A percentile compares a stretch with the other conserved stretches of the same genome.
phyloP scores from a whole-genome alignment of 2,113 vertebrate genomes.

The Alces alces region DNA sequence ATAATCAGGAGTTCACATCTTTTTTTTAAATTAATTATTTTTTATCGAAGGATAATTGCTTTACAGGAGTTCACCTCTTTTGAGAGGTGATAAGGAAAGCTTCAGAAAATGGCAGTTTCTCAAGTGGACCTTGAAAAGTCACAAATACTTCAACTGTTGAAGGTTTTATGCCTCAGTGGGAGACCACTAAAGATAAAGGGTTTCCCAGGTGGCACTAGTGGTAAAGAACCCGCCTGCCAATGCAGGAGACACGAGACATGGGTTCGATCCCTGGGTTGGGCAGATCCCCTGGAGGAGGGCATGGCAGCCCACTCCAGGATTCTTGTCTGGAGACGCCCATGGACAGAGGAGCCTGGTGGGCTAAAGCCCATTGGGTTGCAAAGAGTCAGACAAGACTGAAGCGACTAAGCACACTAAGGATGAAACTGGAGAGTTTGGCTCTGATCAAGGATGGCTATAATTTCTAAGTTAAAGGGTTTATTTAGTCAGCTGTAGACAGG shows the following conservation, averaged over 20 bases:
- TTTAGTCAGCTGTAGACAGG: background rate
- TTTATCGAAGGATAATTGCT: background rate
- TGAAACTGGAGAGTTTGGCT: background rate
- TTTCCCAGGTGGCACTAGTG: background rate
- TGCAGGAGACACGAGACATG: background rate
- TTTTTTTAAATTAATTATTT: background rate
- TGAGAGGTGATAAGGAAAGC: background rate
- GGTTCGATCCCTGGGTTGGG: background rate
- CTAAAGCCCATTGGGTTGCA: background rate
- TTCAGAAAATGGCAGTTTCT: background rate
- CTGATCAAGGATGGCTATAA: background rate
- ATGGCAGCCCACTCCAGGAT: background rate
- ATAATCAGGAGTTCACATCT: background rate
- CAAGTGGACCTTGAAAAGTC: background rate
- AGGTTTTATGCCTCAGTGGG: background rate
- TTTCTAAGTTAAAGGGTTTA: background rate
- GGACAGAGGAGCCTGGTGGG: background rate
- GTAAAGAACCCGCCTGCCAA: background rate
- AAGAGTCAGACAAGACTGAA: background rate
- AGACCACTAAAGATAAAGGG: background rate
- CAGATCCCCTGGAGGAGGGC: background rate
- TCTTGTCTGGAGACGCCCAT: background rate
- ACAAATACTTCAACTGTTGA: background rate
- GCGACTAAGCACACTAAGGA: background rate
- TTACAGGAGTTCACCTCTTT: background rate